Percentiles rank a stretch among this genome's conserved stretches.
These are phyloP conservation scores for Columba janthina DNA, from an alignment of 2,113 vertebrate species.

Conservation along the genomic window DNA sequence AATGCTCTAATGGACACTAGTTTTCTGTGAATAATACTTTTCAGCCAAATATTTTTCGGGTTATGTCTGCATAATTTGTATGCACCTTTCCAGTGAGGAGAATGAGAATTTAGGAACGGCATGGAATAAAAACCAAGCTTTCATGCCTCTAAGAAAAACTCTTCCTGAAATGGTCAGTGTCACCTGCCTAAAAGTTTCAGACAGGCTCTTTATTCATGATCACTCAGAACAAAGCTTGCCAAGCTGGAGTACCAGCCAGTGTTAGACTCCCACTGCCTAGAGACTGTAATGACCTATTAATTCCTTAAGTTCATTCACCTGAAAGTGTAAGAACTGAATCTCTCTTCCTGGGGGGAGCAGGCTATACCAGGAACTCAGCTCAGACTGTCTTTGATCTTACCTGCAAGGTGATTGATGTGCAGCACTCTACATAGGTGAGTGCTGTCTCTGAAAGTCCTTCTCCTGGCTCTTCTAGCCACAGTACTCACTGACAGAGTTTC, in stretches of 20 bases:
- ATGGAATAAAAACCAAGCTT: not conserved
- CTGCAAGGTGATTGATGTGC: not conserved
- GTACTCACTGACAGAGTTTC: not conserved
- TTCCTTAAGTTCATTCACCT: not conserved
- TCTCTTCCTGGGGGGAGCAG: not conserved
- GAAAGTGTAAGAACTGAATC: not conserved
- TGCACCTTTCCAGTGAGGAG: not conserved
- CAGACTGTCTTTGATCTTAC: not conserved
- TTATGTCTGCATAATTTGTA: not conserved
- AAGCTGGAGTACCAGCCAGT: fast-evolving
- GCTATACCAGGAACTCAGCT: not conserved
- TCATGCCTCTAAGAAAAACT: not conserved
- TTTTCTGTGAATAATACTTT: not conserved
- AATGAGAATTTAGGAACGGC: not conserved
- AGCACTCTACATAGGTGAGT: not conserved
- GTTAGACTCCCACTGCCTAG: not conserved
- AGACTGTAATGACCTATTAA: not conserved
- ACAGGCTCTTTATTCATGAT: fast-evolving
- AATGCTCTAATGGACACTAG: not conserved
- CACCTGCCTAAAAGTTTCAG: not conserved
- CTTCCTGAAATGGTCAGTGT: not conserved
- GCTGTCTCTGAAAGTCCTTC: not conserved
- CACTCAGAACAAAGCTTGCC: not conserved
- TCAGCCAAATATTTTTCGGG: not conserved
- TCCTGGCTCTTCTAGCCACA: not conserved